phyloP scores from a whole-genome alignment of 2,797 vertebrate species.

The Hoplostethus atlanticus region DNA sequence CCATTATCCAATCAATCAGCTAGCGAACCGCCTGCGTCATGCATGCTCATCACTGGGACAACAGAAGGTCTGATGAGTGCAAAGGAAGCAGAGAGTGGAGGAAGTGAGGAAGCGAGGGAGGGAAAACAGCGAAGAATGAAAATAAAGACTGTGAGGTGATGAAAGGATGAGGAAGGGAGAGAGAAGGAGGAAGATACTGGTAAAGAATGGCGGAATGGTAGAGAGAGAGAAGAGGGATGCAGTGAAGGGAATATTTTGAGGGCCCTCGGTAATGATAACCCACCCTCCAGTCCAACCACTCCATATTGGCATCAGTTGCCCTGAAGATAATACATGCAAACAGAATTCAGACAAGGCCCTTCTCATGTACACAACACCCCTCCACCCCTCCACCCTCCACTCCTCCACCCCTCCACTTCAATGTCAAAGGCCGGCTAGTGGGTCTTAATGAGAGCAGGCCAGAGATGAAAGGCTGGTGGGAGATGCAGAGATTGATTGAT shows the following conservation, averaged over 20 bases:
- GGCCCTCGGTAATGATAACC: slow-evolving; percentile 36
- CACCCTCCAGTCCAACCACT: slow-evolving; percentile 46
- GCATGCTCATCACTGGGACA: slow-evolving; percentile 55
- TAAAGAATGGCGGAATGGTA: background rate
- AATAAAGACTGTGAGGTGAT: background rate
- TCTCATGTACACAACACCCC: slow-evolving; percentile 61
- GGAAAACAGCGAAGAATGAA: background rate
- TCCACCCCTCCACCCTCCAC: slow-evolving; percentile 44
- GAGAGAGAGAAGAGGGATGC: slow-evolving; percentile 11
- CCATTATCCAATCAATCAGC: slow-evolving; percentile 83
- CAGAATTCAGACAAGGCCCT: slow-evolving; percentile 65
- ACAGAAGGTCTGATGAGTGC: slow-evolving; percentile 38
- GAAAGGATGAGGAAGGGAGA: background rate
- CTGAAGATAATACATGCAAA: slow-evolving; percentile 68
- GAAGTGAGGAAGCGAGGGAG: slow-evolving; percentile 11
- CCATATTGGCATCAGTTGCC: slow-evolving; percentile 51
- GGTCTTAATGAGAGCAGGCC: slow-evolving; percentile 77
- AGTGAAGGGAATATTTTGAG: slow-evolving; percentile 17
- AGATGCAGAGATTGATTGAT: slow-evolving; percentile 77
- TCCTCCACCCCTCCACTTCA: slow-evolving; percentile 64
- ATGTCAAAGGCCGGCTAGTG: slow-evolving; percentile 70
- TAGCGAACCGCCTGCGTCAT: slow-evolving; percentile 75
- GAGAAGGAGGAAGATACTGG: background rate
- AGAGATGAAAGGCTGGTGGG: slow-evolving; percentile 78
- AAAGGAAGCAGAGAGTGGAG: slow-evolving; percentile 47